Conservation (phyloP, 2,797 vertebrate genomes). For the Hypotaenidia okinawae region DNA sequence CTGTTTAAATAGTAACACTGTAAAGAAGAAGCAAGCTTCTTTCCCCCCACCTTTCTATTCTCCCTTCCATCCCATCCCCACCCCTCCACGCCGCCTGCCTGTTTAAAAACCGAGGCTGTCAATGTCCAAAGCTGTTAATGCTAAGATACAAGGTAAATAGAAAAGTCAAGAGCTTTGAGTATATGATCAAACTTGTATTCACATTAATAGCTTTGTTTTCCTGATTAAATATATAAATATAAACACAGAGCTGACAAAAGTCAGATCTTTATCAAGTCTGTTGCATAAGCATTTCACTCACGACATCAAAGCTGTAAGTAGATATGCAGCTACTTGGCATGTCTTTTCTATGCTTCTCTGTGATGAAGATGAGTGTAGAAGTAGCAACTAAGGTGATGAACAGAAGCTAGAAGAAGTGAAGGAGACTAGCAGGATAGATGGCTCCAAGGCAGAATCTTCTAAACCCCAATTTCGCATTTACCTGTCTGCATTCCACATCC, state of each 20-base stretch:
- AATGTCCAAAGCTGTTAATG: background rate
- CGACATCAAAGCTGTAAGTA: background rate
- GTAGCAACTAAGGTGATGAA: background rate
- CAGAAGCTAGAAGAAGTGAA: background rate
- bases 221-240: background rate
- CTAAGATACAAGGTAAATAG: background rate
- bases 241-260: background rate
- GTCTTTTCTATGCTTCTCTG: background rate
- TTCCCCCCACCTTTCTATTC: background rate
- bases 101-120: background rate
- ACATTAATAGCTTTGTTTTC: background rate
- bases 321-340: background rate
- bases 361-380: background rate
- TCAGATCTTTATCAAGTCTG: background rate
- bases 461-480: background rate
- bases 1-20: slow-evolving; percentile 5
- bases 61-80: no score
- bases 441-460: background rate
- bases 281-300: background rate
- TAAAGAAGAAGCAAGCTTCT: background rate
- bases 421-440: background rate
- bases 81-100: no score
- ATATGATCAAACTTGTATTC: background rate
- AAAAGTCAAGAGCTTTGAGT: background rate
- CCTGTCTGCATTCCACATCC: background rate